Conservation (phyloP, 2,113 vertebrate species). For the Struthidea cinerea region DNA sequence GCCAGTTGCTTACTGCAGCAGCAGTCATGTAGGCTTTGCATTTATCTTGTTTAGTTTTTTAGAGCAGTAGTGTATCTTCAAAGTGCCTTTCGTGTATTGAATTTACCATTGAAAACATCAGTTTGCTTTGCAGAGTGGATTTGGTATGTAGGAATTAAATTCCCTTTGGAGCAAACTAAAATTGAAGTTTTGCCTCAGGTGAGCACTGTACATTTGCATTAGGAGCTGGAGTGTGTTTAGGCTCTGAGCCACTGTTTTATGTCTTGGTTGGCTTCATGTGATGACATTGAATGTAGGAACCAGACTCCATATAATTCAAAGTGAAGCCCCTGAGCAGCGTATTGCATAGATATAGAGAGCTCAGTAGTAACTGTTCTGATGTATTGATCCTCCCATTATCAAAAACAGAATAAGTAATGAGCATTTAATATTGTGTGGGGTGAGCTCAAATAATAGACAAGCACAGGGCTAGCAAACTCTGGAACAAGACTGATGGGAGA, state of each 20-base stretch:
- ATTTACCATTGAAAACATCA: not conserved
- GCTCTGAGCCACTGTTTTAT: not conserved
- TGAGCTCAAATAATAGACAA: not conserved
- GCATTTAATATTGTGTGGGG: not conserved
- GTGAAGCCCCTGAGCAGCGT: not conserved
- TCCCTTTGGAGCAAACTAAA: not conserved
- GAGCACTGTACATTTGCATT: not conserved
- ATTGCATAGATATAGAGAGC: not conserved
- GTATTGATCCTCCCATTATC: not conserved
- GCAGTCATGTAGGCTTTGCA: not conserved
- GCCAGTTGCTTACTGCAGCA: not conserved
- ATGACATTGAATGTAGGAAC: not conserved
- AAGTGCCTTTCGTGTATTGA: not conserved
- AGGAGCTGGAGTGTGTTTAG: not conserved
- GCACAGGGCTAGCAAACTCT: not conserved
- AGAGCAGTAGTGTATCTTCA: not conserved
- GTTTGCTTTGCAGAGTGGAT: not conserved
- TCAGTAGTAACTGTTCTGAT: not conserved
- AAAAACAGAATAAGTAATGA: not conserved
- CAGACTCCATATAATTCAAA: not conserved
- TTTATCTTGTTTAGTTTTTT: not conserved
- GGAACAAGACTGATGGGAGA: not conserved
- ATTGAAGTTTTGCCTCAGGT: not conserved
- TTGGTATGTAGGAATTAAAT: not conserved
- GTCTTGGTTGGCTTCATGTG: fast-evolving